phyloP scores from a whole-genome alignment of 2,113 vertebrate genomes.

The Macrotis lagotis region DNA sequence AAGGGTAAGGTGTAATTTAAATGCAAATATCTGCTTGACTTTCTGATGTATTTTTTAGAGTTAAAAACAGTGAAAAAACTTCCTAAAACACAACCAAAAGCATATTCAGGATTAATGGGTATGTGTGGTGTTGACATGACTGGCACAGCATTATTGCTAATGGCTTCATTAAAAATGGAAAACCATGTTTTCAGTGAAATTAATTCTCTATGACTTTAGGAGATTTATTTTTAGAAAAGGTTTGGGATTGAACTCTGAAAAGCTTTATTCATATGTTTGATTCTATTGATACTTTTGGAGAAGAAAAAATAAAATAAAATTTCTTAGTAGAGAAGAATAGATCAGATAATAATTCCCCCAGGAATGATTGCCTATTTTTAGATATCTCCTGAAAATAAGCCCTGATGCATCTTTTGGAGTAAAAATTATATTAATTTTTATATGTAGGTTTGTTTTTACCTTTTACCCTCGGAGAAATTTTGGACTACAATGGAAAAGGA shows the following conservation, averaged over 20 bases:
- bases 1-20: slow-evolving; percentile 68
- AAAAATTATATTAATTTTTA: no score
- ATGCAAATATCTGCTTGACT: slow-evolving; percentile 67
- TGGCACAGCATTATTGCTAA: slow-evolving; percentile 35
- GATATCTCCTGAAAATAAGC: background rate
- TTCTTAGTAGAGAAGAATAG: background rate
- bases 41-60: slow-evolving; percentile 48
- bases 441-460: background rate
- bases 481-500: background rate
- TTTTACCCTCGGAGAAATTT: background rate
- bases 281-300: background rate
- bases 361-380: no score
- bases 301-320: slow-evolving; percentile 12
- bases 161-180: slow-evolving; percentile 59
- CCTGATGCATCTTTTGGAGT: no score
- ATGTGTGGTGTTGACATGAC: background rate
- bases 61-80: slow-evolving; percentile 65
- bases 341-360: no score
- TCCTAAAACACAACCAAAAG: slow-evolving; percentile 57
- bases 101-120: slow-evolving; percentile 63
- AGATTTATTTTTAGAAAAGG: slow-evolving; percentile 55
- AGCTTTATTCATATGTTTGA: slow-evolving; percentile 15
- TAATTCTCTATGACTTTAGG: slow-evolving; percentile 44
- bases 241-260: slow-evolving; percentile 45
- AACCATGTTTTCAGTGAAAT: background rate